These are phyloP conservation scores for Oxycera nigricornis DNA, from an alignment of 2,888 invertebrate genomes.

Conservation along the genomic window DNA sequence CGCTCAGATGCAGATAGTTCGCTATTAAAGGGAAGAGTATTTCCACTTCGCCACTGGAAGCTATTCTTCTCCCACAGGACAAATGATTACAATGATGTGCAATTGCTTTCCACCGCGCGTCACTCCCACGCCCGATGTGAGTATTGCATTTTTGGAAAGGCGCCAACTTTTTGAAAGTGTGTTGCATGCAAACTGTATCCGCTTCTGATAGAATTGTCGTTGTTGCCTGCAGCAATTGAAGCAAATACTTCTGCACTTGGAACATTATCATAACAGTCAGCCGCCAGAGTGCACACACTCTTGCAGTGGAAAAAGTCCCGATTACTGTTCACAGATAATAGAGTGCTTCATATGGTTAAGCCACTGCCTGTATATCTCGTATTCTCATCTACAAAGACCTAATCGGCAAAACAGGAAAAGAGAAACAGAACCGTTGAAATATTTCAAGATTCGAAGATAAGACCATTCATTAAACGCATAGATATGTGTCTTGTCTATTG, in stretches of 20 bases:
- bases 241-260: background rate
- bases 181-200: slow-evolving; percentile 32
- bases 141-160: background rate
- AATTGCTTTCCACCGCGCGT: slow-evolving; percentile 15
- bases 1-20: slow-evolving; percentile 4
- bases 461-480: background rate
- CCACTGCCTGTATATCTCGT: background rate
- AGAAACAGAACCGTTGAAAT: background rate
- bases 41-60: slow-evolving; percentile 14
- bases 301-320: background rate
- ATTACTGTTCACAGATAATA: background rate
- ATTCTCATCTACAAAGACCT: background rate
- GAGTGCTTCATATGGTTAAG: background rate
- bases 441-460: background rate
- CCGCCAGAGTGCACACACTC: background rate
- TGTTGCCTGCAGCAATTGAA: background rate
- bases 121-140: background rate
- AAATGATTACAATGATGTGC: slow-evolving; percentile 33
- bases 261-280: slow-evolving; percentile 19
- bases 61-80: slow-evolving; percentile 29
- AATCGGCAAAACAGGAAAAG: background rate
- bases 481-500: background rate
- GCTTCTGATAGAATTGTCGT: slow-evolving; percentile 15
- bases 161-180: slow-evolving; percentile 28
- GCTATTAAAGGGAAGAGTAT: background rate